Evolutionary conservation across 2,888 invertebrate species (phyloP).

Genomic region (Idaea straminata): DNA sequence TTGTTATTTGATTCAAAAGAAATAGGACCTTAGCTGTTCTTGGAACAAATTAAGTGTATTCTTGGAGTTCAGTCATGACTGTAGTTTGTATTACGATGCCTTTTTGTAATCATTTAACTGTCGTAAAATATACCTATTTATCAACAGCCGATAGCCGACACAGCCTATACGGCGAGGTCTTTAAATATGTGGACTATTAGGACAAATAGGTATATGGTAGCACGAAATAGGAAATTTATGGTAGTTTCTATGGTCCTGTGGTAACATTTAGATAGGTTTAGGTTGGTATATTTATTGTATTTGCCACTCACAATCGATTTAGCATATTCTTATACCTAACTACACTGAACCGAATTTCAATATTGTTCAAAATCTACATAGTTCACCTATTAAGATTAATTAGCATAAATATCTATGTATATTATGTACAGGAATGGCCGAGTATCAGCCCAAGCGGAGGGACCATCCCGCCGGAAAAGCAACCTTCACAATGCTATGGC

Average conservation of each 20-base stretch:
- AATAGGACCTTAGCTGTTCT: background rate
- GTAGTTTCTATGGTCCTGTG: no score
- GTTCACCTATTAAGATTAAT: background rate
- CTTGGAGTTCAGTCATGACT: background rate
- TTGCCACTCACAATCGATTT: background rate
- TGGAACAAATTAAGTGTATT: background rate
- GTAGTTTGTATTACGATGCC: background rate
- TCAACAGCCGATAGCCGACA: no score
- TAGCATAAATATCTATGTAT: conserved; percentile 9
- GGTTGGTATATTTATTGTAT: no score
- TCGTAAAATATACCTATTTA: no score
- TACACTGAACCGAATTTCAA: background rate
- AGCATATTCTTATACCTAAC: background rate
- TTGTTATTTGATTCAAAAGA: background rate
- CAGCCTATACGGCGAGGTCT: no score
- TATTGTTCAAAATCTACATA: background rate
- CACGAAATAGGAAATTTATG: no score
- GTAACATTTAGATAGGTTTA: no score
- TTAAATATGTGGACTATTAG: no score
- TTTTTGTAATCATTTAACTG: background rate
- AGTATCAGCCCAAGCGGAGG: conserved; percentile 79
- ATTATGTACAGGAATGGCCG: conserved; percentile 65
- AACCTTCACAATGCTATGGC: conserved; percentile 83
- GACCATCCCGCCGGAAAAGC: conserved; percentile 86
- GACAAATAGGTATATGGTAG: no score